Conservation (phyloP, 2,888 invertebrate genomes). For the Physocephala rufipes region DNA sequence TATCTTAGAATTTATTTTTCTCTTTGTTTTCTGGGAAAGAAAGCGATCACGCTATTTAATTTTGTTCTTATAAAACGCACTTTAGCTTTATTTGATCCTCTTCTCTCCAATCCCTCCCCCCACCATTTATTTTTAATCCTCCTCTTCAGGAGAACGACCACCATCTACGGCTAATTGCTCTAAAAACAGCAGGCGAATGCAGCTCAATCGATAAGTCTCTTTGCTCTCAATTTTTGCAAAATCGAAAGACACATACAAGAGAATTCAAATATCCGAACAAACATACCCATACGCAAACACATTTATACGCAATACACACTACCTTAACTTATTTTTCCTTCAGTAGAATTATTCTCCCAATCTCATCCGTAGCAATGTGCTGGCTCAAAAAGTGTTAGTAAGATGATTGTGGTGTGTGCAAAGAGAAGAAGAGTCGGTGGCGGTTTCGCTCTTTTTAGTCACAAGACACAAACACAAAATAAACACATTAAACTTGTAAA, state of each 20-base stretch:
- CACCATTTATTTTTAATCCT: too few species aligned
- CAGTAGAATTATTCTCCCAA: too few species aligned
- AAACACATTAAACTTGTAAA: constrained; percentile 64
- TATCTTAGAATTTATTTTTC: too few species aligned
- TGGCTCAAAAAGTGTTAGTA: neutral
- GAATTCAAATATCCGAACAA: constrained; percentile 20
- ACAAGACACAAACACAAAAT: constrained; percentile 62
- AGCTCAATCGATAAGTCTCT: constrained; percentile 39
- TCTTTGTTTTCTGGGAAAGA: too few species aligned
- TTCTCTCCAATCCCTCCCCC: neutral
- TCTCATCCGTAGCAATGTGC: neutral
- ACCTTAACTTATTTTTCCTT: neutral
- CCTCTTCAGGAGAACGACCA: neutral
- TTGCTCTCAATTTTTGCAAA: constrained; percentile 31
- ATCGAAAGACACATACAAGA: constrained; percentile 30
- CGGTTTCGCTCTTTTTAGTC: constrained; percentile 49
- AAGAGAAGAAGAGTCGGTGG: neutral
- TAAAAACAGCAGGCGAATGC: constrained; percentile 27
- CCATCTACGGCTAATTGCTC: neutral
- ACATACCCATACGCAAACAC: constrained; percentile 3
- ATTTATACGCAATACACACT: constrained; percentile 2
- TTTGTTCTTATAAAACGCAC: too few species aligned
- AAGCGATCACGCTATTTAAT: too few species aligned
- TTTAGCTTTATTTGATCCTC: neutral
- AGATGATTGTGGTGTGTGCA: neutral